Conservation (phyloP, 2,888 invertebrate genomes). For the Idaea dimidiata region DNA sequence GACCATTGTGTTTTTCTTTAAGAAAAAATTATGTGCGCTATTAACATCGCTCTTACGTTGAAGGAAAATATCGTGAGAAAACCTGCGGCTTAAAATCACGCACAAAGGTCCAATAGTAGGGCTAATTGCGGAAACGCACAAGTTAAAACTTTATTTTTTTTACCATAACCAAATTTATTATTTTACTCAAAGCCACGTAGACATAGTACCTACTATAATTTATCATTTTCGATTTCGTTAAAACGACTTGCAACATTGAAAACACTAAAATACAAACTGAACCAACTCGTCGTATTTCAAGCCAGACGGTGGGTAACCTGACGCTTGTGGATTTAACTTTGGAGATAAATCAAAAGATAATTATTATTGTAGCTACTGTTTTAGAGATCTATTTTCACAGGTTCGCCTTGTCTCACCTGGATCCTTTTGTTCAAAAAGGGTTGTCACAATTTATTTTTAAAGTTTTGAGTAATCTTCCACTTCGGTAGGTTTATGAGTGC, state of each 20-base stretch:
- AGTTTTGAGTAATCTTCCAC: constrained; percentile 1
- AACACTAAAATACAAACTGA: constrained; percentile 16
- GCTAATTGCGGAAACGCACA: no score
- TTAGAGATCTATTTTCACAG: constrained; percentile 19
- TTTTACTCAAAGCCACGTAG: neutral
- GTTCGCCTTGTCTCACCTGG: constrained; percentile 19
- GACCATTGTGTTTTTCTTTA: no score
- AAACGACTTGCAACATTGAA: constrained; percentile 11
- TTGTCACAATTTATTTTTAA: constrained; percentile 1
- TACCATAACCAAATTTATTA: neutral
- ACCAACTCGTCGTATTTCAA: constrained; percentile 29
- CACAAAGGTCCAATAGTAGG: no score
- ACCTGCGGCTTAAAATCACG: no score
- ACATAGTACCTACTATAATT: constrained; percentile 4
- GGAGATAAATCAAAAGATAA: constrained; percentile 46
- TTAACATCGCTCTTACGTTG: no score
- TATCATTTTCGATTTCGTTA: constrained; percentile 11
- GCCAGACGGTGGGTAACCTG: constrained; percentile 32
- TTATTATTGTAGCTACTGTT: constrained; percentile 35
- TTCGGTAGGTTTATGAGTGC: neutral
- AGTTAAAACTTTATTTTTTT: no score
- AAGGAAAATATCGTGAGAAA: no score
- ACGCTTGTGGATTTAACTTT: constrained; percentile 38
- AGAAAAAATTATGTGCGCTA: no score
- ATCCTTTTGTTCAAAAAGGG: neutral